Evolutionary conservation across 2,113 vertebrate species (phyloP), one percentile per base, ranked within the genome.

Genomic region (Callipepla californica): DNA sequence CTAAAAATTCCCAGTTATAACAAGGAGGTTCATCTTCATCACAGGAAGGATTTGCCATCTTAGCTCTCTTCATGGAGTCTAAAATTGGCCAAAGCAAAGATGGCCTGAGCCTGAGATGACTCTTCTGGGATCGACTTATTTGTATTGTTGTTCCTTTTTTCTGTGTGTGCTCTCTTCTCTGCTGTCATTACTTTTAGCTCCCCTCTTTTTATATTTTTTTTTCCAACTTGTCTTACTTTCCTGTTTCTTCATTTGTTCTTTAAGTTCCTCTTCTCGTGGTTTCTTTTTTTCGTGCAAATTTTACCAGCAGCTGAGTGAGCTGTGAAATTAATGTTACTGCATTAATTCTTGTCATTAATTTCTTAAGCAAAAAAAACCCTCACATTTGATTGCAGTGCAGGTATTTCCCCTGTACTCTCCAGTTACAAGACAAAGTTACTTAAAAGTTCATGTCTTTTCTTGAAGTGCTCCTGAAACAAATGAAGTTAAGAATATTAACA

Each of bases 391-490:
- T 67, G 51, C 38, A 70, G 47, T 83, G 47, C 62, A 55, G 40
- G 28, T 79, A 32, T 12, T 90, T 19, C 59, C 84, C 55, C 61
- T 47, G 17, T 38, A 34, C 6, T 73, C 17, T 42, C 14, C 8
- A 34, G 36, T 78, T 80, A 81, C 0, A 0, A 57, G 57, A 11
- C 72, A 85, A 76, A 87, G 47, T 72, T 73, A 45, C 34, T 82
- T 90, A 51, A 69, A 82, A 34, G 30, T 82, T 87, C 19, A 22
- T 3, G 1, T 62, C 6, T 68, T 83, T 58, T 72, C 42, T 57
- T 85, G 65, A 77, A 48, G 17, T 80, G 57, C 34, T 85, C 66
- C 40, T 91, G 58, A 82, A 48, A 53, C 62, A 65, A 53, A 48
- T 51, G 44, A 66, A 32, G 28, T 38, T 42, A 48, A 80, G 65